Evolutionary conservation across 2,888 invertebrate genomes (phyloP).

Genomic region (Clanis bilineata): DNA sequence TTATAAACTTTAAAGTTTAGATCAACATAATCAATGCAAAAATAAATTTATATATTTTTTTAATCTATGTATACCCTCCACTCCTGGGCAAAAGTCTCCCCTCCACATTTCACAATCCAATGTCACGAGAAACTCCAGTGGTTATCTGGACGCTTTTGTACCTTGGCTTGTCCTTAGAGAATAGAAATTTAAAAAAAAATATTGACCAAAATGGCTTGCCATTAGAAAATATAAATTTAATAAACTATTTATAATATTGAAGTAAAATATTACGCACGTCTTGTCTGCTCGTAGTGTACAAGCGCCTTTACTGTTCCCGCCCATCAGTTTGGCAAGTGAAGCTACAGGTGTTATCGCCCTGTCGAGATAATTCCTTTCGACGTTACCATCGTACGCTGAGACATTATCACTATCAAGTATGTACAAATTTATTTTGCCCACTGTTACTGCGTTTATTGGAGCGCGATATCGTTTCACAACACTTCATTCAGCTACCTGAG

Average conservation of each 20-base stretch:
- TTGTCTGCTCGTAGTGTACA: background rate
- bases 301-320: slow-evolving; percentile 14
- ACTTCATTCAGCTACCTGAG: background rate
- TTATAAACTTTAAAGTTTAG: too few species aligned
- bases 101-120: too few species aligned
- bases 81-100: too few species aligned
- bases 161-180: too few species aligned
- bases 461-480: slow-evolving; percentile 9
- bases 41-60: too few species aligned
- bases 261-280: too few species aligned
- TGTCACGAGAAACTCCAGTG: too few species aligned
- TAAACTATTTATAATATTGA: background rate
- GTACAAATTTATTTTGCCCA: background rate
- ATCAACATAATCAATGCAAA: too few species aligned
- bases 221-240: background rate
- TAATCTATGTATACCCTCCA: too few species aligned
- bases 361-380: slow-evolving; percentile 43
- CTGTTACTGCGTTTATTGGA: slow-evolving; percentile 3
- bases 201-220: background rate
- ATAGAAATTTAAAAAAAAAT: too few species aligned
- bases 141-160: too few species aligned
- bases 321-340: slow-evolving; percentile 42
- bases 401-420: background rate
- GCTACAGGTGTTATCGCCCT: slow-evolving; percentile 58
- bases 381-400: slow-evolving; percentile 28